These are phyloP conservation scores for Chiridota heheva DNA, from an alignment of 35 echinoderm and acorn worm species.

Conservation along the genomic window DNA sequence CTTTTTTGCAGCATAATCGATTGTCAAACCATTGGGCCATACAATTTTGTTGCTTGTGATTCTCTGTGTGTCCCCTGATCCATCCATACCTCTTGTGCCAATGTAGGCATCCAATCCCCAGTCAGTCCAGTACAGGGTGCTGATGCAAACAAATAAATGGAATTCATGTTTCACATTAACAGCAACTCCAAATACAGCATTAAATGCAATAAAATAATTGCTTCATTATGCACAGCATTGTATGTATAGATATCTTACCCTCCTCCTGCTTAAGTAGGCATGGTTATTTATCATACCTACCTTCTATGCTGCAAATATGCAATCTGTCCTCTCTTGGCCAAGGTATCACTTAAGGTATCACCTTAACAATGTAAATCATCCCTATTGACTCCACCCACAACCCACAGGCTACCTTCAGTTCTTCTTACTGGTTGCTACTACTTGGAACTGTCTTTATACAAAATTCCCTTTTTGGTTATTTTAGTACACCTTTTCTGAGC, in stretches of 20 bases:
- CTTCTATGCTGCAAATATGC: too few relatives aligned
- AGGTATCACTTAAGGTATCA: too few relatives aligned
- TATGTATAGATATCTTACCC: not conserved
- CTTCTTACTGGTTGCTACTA: not conserved
- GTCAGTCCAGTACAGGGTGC: conserved; percentile 59
- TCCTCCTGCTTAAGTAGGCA: too few relatives aligned
- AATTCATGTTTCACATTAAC: not conserved
- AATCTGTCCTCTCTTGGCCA: too few relatives aligned
- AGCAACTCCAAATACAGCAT: not conserved
- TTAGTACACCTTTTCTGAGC: too few relatives aligned
- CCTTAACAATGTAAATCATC: too few relatives aligned
- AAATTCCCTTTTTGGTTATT: too few relatives aligned
- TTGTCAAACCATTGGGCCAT: conserved; percentile 54
- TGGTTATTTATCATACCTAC: too few relatives aligned
- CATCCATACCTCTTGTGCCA: conserved; percentile 29
- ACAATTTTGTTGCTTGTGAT: conserved; percentile 16
- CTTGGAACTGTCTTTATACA: not conserved
- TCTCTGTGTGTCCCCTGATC: not conserved
- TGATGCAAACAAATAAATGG: not conserved
- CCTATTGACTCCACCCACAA: not conserved
- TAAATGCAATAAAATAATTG: not conserved
- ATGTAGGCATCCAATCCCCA: conserved; percentile 36
- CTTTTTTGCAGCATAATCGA: conserved; percentile 9
- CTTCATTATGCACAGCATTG: not conserved
- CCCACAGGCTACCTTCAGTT: not conserved